These are phyloP conservation scores for Oscheius sp. DNA, from an alignment of 2,888 invertebrate genomes.

Conservation along the genomic window DNA sequence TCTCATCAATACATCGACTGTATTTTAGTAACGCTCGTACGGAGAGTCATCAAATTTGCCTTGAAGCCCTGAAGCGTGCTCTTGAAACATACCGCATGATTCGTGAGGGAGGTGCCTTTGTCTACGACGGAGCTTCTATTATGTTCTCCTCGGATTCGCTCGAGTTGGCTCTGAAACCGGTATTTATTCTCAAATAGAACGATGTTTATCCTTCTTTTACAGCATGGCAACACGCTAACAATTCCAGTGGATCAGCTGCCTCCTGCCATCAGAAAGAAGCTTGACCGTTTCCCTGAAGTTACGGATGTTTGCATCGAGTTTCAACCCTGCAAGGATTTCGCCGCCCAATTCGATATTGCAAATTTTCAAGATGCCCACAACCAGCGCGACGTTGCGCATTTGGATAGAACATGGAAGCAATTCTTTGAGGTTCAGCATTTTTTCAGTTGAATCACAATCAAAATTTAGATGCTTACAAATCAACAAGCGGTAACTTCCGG, in stretches of 20 bases:
- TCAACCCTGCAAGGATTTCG: conserved; percentile 22
- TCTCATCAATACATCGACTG: not conserved
- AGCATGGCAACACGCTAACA: conserved; percentile 15
- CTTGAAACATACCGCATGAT: conserved; percentile 34
- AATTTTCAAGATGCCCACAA: conserved; percentile 25
- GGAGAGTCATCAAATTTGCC: conserved; percentile 26
- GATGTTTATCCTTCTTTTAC: not conserved
- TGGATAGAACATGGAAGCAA: conserved; percentile 32
- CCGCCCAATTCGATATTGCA: conserved; percentile 21
- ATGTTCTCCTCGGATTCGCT: conserved; percentile 28
- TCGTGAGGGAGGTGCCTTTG: conserved; percentile 11
- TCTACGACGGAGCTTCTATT: conserved; percentile 33
- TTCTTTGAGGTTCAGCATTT: conserved; percentile 42
- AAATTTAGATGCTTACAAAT: no score
- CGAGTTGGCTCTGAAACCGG: conserved; percentile 27
- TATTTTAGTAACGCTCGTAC: conserved; percentile 16
- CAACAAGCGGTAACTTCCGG: no score
- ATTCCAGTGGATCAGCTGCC: conserved; percentile 16
- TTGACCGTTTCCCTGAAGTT: conserved; percentile 16
- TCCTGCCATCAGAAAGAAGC: conserved; percentile 2
- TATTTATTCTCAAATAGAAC: conserved; percentile 3
- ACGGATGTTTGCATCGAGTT: conserved; percentile 11
- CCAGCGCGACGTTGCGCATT: conserved; percentile 32
- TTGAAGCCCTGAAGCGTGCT: conserved; percentile 29
- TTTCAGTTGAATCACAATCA: no score